These are phyloP conservation scores for Aporophyla nigra DNA, from an alignment of 2,888 invertebrate genomes.

Conservation along the genomic window DNA sequence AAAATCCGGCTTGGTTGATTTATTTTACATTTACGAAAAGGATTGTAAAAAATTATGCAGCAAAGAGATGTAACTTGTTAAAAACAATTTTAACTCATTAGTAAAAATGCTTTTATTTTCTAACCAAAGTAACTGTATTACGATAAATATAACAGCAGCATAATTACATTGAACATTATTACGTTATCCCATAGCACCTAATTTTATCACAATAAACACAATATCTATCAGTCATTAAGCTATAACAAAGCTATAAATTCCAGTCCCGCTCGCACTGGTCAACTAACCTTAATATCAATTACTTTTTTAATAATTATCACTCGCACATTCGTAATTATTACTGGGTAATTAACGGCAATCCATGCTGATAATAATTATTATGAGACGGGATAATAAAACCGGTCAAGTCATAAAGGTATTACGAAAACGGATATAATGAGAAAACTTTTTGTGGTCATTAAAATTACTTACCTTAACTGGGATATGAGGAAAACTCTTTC, in stretches of 20 bases:
- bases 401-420: neutral
- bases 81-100: neutral
- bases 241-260: constrained; percentile 23
- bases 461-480: constrained; percentile 24
- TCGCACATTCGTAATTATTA: constrained; percentile 23
- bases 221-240: neutral
- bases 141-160: neutral
- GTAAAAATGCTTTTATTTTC: neutral
- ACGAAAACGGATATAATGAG: constrained; percentile 27
- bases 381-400: constrained; percentile 29
- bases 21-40: neutral
- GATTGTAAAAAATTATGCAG: neutral
- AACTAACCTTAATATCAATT: constrained; percentile 37
- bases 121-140: neutral
- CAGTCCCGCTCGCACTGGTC: constrained; percentile 20
- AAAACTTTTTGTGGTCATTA: neutral
- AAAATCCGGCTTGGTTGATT: neutral
- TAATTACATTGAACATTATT: constrained; percentile 18
- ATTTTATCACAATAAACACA: constrained; percentile 18
- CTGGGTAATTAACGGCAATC: constrained; percentile 35
- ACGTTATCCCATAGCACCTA: constrained; percentile 8
- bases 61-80: neutral
- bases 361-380: constrained; percentile 39
- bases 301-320: constrained; percentile 60
- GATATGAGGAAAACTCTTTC: neutral